Evolutionary conservation across 2,888 invertebrate genomes (phyloP), one percentile per base, ranked within the genome.

Genomic region (Helicoverpa assulta): DNA sequence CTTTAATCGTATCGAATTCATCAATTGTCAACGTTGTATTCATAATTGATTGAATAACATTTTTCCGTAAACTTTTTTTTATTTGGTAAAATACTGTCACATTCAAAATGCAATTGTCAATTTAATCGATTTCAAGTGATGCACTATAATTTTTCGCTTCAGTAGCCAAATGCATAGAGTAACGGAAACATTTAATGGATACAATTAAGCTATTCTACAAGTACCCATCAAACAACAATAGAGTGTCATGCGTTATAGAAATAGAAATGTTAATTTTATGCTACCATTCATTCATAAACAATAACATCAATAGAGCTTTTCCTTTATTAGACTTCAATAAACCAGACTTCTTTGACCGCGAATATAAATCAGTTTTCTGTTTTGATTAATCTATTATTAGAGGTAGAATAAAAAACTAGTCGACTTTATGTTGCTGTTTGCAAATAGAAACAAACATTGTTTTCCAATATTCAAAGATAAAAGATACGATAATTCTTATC

Each of bases 261-360:
- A 72, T 74, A 60, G 37, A 62, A 72, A 77, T 73, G 75, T 55
- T 19, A 67, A 77, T 80, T 64, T 29, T 62, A 55, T 58, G 43
- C 19, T 55, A 53, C 66, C 55, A 71, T 73, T 82, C 73, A 80
- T 76, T 73, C 70, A 64, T 59, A 67, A 70, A 80, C 64, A 81
- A 74, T 74, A 65, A 58, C 67, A 65, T 73, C 67, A 67, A 59
- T 60, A 69, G 33, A 58, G 2, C 14, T 47, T 64, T 68, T 74
- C 64, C 73, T 73, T 60, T 55, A 63, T 61, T 19, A 64, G 18
- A 63, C 60, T 71, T 59, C 69, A 60, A 74, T 67, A 66, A 58
- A 51, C 53, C 43, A 69, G 69, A 55, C 54, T 78, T 60, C 18
- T 16, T 65, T 59, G 51, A 61, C n/a, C 19, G 61, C 53, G 59